Evolutionary conservation across 2,113 vertebrate genomes (phyloP), one percentile per base, ranked within the genome.

Genomic region (Formicarius rufipectus): DNA sequence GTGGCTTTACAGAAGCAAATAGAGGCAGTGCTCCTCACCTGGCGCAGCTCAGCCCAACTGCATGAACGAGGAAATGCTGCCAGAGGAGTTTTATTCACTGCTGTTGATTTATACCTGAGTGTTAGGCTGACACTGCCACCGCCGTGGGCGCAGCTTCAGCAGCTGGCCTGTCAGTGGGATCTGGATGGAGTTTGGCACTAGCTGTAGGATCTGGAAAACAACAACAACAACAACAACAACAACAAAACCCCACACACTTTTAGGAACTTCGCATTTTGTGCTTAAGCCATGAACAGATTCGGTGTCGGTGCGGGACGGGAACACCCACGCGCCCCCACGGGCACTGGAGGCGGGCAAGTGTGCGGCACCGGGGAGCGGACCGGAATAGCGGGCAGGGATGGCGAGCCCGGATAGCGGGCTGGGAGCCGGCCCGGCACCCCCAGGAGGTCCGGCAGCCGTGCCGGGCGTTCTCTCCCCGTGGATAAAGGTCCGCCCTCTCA

Each of bases 401-500:
- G 25, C n/a, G n/a, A n/a, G n/a, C n/a, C n/a, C n/a, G n/a, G n/a
- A n/a, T n/a, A n/a, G n/a, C 12, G 25, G 25, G 49, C 25, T 37
- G 35, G 58, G 58, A 27, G 35, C 58, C 8, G 53, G 53, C 30
- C 53, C 5, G 30, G 53, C 31, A 33, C 31, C 31, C 11, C 53
- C 44, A n/a, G n/a, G n/a, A n/a, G n/a, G n/a, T n/a, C n/a, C n/a
- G n/a, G n/a, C n/a, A n/a, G n/a, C 42, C 45, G 45, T 19, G 17
- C 15, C 45, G 45, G 45, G 45, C 18, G 18, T 45, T 45, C 45
- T 19, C 45, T 45, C 45, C 19, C 45, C 45, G 45, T 45, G 45
- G 45, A 45, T 45, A 19, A 45, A 21, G 45, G 0, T 25, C n/a
- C 0, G 0, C 4, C 4, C 0, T 0, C 44, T 45, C 8, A 0